Evolutionary conservation across 2,113 vertebrate genomes (phyloP).

Genomic region (Syrrhaptes paradoxus): DNA sequence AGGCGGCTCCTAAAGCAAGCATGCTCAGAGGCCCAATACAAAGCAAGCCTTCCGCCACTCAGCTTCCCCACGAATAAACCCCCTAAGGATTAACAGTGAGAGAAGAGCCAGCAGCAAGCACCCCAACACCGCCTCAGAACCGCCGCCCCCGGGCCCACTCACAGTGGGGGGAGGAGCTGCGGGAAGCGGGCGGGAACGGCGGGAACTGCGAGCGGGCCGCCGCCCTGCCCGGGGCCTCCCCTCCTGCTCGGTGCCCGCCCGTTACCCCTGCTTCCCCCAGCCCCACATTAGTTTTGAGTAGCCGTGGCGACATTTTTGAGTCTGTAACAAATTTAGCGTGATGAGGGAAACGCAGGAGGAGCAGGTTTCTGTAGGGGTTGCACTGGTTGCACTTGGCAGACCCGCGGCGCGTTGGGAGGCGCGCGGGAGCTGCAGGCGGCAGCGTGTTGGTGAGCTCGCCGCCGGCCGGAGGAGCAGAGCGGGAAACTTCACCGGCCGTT

Average conservation of each 20-base stretch:
- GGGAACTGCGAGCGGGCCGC: too few species aligned
- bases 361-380: accelerated
- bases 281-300: not conserved
- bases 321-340: not conserved
- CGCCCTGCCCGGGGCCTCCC: too few species aligned
- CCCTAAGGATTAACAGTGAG: too few species aligned
- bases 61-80: not conserved
- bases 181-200: too few species aligned
- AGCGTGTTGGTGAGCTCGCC: not conserved
- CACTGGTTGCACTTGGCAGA: not conserved
- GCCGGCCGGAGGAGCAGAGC: too few species aligned
- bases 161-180: accelerated
- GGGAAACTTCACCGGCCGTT: not conserved
- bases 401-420: not conserved
- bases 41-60: not conserved
- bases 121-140: accelerated
- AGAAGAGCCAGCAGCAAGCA: not conserved
- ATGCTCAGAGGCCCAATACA: not conserved
- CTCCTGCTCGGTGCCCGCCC: too few species aligned
- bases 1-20: not conserved
- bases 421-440: not conserved
- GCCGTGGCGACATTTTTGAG: not conserved
- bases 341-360: not conserved
- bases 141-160: accelerated
- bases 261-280: too few species aligned